Evolutionary conservation across 2,113 vertebrate species (phyloP), one percentile per base, ranked within the genome.

Genomic region (Gallinago undulata): DNA sequence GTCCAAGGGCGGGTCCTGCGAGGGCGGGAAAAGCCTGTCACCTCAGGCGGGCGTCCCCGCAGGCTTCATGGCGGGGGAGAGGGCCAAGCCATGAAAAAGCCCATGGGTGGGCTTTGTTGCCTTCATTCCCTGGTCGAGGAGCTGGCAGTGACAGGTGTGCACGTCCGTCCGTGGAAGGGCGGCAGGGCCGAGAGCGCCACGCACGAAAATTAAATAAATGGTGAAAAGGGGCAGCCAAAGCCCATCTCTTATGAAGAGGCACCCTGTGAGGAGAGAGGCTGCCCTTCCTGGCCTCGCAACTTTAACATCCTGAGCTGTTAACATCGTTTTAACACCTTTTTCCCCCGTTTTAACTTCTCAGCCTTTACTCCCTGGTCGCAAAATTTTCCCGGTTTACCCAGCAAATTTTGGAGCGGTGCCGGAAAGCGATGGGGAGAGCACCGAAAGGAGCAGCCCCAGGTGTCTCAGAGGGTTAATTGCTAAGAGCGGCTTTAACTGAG

Each of bases 241-340:
- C 10, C 23, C 1, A 31, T 2, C 6, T 7, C 10, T 2, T 9
- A 4, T 27, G 6, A 2, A 5, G 31, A 5, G 3, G 23, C 45
- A 6, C 2, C 12, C 21, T 4, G 33, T 7, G 55, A 31, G n/a
- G 25, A 17, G 37, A 12, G 21, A 18, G 10, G 23, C 35, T 4
- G 24, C 8, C 27, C 81, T 12, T 39, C 6, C 21, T 2, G 3
- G 5, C 45, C 79, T 23, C 6, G 2, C 8, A 11, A 1, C 80
- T 37, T 6, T 2, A 0, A 10, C 28, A 17, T 2, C 2, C 3
- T 7, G 2, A 4, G 14, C 19, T 6, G 7, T 9, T 2, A 0
- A 10, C 30, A 19, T 53, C 51, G 39, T 14, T 28, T 6, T 2
- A 0, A 9, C 33, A 15, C 2, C 2, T 2, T 7, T 23, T 25